These are phyloP conservation scores for Apocheima hispidaria DNA, from an alignment of 2,888 invertebrate species.

Conservation along the genomic window DNA sequence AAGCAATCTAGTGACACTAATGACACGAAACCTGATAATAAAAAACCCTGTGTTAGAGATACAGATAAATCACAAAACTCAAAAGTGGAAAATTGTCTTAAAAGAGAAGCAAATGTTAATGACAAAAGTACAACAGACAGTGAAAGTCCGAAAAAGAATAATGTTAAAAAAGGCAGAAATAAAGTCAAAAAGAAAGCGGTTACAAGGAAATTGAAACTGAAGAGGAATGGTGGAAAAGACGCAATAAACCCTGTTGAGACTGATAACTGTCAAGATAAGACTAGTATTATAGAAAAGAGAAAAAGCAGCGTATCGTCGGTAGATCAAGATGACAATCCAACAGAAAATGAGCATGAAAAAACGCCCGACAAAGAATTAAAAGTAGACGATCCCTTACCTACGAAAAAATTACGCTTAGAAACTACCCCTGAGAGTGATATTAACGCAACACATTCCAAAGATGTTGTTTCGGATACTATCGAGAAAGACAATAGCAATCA, in stretches of 20 bases:
- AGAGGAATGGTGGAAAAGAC: conserved; percentile 64
- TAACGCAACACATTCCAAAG: conserved; percentile 75
- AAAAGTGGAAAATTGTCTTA: conserved; percentile 64
- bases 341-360: conserved; percentile 67
- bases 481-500: conserved; percentile 60
- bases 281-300: conserved; percentile 76
- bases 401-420: conserved; percentile 78
- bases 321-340: conserved; percentile 67
- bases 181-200: conserved; percentile 74
- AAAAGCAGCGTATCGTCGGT: conserved; percentile 80
- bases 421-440: conserved; percentile 69
- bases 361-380: conserved; percentile 67
- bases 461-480: conserved; percentile 59
- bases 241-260: conserved; percentile 65
- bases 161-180: conserved; percentile 68
- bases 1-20: conserved; percentile 73
- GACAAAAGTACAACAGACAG: conserved; percentile 69
- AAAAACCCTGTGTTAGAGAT: conserved; percentile 77
- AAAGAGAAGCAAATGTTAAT: conserved; percentile 63
- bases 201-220: conserved; percentile 60
- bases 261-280: conserved; percentile 74
- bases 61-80: conserved; percentile 68
- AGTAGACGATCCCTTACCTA: conserved; percentile 71
- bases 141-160: conserved; percentile 67
- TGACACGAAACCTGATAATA: conserved; percentile 72